These are phyloP conservation scores for Centropus unirufus DNA, from an alignment of 2,113 vertebrate species.

Conservation along the genomic window DNA sequence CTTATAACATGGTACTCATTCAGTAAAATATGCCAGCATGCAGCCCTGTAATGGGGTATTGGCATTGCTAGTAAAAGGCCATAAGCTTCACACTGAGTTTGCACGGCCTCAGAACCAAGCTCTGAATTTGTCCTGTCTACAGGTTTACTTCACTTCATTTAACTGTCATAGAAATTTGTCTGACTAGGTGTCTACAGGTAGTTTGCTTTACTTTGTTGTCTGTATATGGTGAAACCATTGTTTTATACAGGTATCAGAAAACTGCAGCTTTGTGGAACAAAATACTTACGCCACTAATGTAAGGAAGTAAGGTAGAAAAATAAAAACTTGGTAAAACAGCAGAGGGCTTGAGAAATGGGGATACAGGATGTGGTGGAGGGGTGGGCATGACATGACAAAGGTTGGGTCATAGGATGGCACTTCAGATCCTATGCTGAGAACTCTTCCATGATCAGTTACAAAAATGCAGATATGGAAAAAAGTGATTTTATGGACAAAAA, in stretches of 20 bases:
- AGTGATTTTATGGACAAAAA: not conserved
- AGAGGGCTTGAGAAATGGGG: not conserved
- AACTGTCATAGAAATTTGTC: not conserved
- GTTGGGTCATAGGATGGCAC: not conserved
- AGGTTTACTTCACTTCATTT: not conserved
- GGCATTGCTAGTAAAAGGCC: not conserved
- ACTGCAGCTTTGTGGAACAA: not conserved
- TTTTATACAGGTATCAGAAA: not conserved
- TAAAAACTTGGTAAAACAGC: not conserved
- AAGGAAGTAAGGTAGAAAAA: not conserved
- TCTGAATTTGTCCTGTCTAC: not conserved
- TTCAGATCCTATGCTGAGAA: not conserved
- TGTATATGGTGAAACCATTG: not conserved
- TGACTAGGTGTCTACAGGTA: not conserved
- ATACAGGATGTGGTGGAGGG: not conserved
- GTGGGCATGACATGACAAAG: not conserved
- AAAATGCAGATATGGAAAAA: not conserved
- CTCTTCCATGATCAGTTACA: not conserved
- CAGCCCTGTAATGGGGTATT: not conserved
- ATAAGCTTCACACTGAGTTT: not conserved
- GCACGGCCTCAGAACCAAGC: fast-evolving
- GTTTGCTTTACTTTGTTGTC: not conserved
- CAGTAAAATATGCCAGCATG: not conserved
- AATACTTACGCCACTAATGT: not conserved
- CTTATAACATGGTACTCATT: not conserved